Percentiles rank a stretch among this genome's conserved stretches.
Evolutionary conservation across 2,113 vertebrate species (phyloP).

Genomic region (Notarius lentiginosus): DNA sequence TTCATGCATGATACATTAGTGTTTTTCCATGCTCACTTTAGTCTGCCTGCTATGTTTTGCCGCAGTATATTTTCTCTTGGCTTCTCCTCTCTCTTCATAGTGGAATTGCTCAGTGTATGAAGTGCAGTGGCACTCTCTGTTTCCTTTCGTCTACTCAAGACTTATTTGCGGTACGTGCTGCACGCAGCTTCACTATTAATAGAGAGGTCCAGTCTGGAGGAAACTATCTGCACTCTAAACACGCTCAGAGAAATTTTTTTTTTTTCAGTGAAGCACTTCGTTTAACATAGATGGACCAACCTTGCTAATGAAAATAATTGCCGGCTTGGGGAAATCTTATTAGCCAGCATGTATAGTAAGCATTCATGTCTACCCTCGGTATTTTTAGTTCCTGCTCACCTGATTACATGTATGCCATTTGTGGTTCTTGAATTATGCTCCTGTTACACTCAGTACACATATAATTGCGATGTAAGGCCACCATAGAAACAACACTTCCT

Average conservation of each 20-base stretch:
- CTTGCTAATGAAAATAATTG: slow-evolving; percentile 63
- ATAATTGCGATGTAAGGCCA: slow-evolving; percentile 37
- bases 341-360: slow-evolving; percentile 59
- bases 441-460: slow-evolving; percentile 33
- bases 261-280: slow-evolving; percentile 61
- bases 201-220: slow-evolving; percentile 66
- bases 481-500: slow-evolving; percentile 30
- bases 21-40: slow-evolving; percentile 68
- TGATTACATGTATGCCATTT: slow-evolving; percentile 41
- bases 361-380: slow-evolving; percentile 47
- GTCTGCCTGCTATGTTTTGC: slow-evolving; percentile 58
- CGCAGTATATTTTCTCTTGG: slow-evolving; percentile 62
- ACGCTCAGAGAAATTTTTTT: slow-evolving; percentile 57
- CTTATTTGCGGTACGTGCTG: slow-evolving; percentile 68
- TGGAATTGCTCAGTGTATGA: slow-evolving; percentile 70
- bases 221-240: slow-evolving; percentile 67
- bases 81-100: slow-evolving; percentile 57
- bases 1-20: slow-evolving; percentile 66
- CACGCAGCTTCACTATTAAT: slow-evolving; percentile 69
- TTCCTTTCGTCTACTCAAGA: slow-evolving; percentile 70
- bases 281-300: slow-evolving; percentile 64
- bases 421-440: slow-evolving; percentile 32
- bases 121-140: slow-evolving; percentile 71
- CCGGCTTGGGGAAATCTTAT: slow-evolving; percentile 59
- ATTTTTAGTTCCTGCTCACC: slow-evolving; percentile 40